Conservation (phyloP, 2,113 vertebrate species). For the Cervus canadensis region DNA sequence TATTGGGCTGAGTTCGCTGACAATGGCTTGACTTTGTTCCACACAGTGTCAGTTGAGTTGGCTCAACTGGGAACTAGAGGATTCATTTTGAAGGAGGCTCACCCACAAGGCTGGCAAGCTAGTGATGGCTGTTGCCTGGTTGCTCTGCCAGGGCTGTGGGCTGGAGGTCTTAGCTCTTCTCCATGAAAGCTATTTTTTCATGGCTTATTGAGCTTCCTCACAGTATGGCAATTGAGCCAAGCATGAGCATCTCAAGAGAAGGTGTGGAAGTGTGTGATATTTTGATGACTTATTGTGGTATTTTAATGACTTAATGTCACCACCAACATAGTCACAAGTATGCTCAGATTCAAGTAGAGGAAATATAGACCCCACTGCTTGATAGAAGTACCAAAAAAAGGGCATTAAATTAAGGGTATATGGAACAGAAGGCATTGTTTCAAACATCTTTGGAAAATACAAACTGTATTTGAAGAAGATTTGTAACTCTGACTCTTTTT, state of each 20-base stretch:
- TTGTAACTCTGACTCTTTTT: not conserved
- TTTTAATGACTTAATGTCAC: not conserved
- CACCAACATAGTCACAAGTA: too few species aligned
- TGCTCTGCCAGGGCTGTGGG: not conserved
- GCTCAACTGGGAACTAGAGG: not conserved
- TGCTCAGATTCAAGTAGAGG: not conserved
- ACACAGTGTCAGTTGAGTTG: not conserved
- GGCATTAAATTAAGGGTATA: not conserved
- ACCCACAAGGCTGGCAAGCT: not conserved
- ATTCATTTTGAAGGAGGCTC: not conserved
- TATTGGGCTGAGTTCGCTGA: not conserved
- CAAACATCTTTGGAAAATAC: not conserved
- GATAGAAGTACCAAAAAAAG: too few species aligned
- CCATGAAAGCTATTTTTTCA: not conserved
- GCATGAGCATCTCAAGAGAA: not conserved
- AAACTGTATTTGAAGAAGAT: not conserved
- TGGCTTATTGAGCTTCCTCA: not conserved
- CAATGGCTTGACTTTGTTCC: not conserved
- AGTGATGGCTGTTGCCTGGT: not conserved
- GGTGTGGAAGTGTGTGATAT: not conserved
- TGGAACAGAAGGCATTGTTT: not conserved
- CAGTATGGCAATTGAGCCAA: not conserved
- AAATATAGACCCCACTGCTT: rapidly evolving
- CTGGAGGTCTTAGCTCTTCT: not conserved
- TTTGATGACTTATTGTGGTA: not conserved